phyloP scores from a whole-genome alignment of 2,888 invertebrate genomes.

The Dicyrtoma fusca region DNA sequence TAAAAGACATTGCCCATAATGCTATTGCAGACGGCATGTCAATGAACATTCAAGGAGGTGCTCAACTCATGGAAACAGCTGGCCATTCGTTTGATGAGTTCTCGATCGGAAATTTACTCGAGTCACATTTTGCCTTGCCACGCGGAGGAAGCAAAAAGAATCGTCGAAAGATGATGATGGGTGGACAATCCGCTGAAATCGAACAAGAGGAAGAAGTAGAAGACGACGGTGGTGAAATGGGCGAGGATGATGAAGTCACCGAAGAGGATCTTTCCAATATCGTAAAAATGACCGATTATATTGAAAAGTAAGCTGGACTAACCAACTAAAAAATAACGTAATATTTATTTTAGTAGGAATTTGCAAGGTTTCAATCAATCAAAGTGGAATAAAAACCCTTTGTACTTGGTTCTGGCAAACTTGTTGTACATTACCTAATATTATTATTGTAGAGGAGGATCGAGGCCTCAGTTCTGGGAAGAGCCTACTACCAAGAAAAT shows the following conservation, averaged over 20 bases:
- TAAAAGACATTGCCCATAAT: no score
- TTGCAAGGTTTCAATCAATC: background rate
- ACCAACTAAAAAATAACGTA: background rate
- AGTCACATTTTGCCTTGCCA: constrained; percentile 56
- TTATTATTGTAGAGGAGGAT: constrained; percentile 62
- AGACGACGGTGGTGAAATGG: constrained; percentile 49
- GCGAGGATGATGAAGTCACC: constrained; percentile 56
- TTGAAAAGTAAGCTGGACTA: constrained; percentile 52
- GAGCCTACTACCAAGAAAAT: constrained; percentile 85
- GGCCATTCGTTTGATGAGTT: constrained; percentile 54
- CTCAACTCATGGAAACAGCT: constrained; percentile 47
- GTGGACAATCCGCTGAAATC: constrained; percentile 43
- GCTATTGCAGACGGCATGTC: constrained; percentile 55
- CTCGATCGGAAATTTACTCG: constrained; percentile 51
- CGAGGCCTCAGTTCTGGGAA: constrained; percentile 90
- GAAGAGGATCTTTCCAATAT: constrained; percentile 55
- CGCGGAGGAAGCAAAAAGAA: constrained; percentile 47
- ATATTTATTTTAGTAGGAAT: background rate
- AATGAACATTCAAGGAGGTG: constrained; percentile 50
- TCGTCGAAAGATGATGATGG: constrained; percentile 48
- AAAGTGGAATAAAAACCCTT: constrained; percentile 1
- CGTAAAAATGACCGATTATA: constrained; percentile 57
- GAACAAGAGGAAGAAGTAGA: constrained; percentile 49
- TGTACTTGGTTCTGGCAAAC: constrained; percentile 22
- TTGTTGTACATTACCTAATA: constrained; percentile 8